phyloP scores from a whole-genome alignment of 2,113 vertebrate species.

The Lota lota region DNA sequence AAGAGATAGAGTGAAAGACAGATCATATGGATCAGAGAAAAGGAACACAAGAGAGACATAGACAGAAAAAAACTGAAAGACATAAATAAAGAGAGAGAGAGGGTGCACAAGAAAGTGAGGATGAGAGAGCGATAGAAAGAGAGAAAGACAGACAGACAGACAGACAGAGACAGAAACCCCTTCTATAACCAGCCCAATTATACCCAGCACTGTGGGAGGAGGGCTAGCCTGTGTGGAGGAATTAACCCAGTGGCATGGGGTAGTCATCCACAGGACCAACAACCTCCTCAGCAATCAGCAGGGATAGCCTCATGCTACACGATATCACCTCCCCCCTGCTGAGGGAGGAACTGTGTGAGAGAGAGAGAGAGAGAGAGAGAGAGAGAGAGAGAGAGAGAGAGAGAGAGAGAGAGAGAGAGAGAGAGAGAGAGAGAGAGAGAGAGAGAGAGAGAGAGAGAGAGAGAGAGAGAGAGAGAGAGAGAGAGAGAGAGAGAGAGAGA shows the following conservation, averaged over 20 bases:
- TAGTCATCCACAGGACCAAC: constrained; percentile 18
- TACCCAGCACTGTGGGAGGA: constrained; percentile 12
- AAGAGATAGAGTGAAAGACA: too few relatives aligned
- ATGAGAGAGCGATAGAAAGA: background rate
- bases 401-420: background rate
- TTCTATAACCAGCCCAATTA: background rate
- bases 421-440: constrained; percentile 2
- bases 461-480: too few relatives aligned
- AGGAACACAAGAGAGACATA: too few relatives aligned
- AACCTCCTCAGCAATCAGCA: constrained; percentile 12
- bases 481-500: background rate
- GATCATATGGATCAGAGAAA: too few relatives aligned
- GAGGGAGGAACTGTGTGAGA: background rate
- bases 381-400: background rate
- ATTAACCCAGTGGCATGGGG: constrained; percentile 32
- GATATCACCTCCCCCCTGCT: constrained; percentile 25
- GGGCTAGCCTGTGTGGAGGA: constrained; percentile 22
- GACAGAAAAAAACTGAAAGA: background rate
- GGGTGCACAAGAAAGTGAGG: background rate
- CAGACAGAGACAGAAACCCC: background rate
- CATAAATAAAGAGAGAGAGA: constrained; percentile 6
- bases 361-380: constrained; percentile 1
- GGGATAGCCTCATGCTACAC: constrained; percentile 30
- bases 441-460: background rate
- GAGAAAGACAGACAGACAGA: background rate